Base-by-base conservation (phyloP, 2,888 invertebrate genomes). In the Chrysodeixis includens region DNA sequence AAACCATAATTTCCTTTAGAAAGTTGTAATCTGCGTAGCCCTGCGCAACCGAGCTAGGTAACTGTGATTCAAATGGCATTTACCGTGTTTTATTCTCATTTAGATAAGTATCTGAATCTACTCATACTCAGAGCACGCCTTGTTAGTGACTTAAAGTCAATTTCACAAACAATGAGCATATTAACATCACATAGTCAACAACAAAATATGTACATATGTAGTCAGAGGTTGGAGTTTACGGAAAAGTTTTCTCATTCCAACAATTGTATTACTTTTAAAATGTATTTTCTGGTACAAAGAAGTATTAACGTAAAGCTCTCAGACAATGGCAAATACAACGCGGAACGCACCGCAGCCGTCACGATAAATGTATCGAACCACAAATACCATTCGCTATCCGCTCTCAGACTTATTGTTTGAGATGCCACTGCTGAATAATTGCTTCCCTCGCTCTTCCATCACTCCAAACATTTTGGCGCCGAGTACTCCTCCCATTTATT, bases 291-390 rank as follows among this genome's bases (percentile, higher is more conserved):
- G 86, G 83, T 88, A 88, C 85, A 89, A 88, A 87, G 83, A 85
- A 86, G 86, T 89, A 91, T 90, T 90, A 91, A 85, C 83, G 87
- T 85, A 80, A 84, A 87, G 88, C 90, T 88, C 85, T 92, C 90
- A 92, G 92, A 93, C 92, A 91, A 92, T 90, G 85, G 90, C 87
- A 92, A 93, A 93, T 83, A 91, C 81, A 85, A 86, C 71, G 82
- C 86, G 86, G 87, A 89, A 91, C 86, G 84, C 79, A 85, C 87
- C 86, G 85, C 83, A 85, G 78, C 85, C 82, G 85, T 85, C 87
- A 86, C 84, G 80, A 86, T 89, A 91, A 92, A 92, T 91, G 89
- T 93, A 93, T 93, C 86, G 90, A 88, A 86, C 90, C 86, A 81
- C 86, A 88, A 89, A 89, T 88, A 90, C 86, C 84, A 88, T 86